Conservation (phyloP, 1,140 invertebrate genomes). For the Ganaspis sp. region DNA sequence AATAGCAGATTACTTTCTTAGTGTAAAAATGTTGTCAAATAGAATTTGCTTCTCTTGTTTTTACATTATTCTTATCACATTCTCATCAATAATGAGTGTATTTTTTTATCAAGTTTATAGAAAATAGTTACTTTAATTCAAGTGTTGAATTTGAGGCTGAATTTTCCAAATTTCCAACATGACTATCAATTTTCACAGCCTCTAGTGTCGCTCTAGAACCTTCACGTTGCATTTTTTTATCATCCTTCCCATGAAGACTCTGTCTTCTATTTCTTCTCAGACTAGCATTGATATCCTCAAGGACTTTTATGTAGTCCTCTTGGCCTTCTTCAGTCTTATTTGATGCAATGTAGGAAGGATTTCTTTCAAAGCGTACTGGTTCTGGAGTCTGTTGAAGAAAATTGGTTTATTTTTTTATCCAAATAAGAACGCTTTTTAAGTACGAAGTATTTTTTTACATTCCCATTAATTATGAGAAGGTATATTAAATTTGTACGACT, state of each 20-base stretch:
- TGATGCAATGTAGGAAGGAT: neutral
- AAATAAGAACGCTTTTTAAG: too few relatives aligned
- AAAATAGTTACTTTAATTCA: slow-evolving; percentile 44
- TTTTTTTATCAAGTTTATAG: too few relatives aligned
- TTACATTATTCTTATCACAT: too few relatives aligned
- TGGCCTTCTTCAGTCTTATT: slow-evolving; percentile 16
- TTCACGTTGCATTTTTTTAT: slow-evolving; percentile 50
- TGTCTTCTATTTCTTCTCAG: slow-evolving; percentile 47
- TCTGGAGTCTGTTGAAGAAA: slow-evolving; percentile 29
- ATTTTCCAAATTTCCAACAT: slow-evolving; percentile 49
- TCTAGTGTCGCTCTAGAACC: slow-evolving; percentile 49
- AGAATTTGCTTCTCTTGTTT: too few relatives aligned
- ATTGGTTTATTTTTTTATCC: too few relatives aligned
- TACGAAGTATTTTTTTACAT: too few relatives aligned
- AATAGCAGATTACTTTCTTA: too few relatives aligned
- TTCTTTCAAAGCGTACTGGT: neutral
- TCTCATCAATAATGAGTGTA: too few relatives aligned
- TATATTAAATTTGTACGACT: too few relatives aligned
- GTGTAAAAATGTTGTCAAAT: too few relatives aligned
- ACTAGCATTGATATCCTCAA: slow-evolving; percentile 59
- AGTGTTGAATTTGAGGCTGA: slow-evolving; percentile 54
- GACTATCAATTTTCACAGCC: slow-evolving; percentile 52
- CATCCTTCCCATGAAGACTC: slow-evolving; percentile 46
- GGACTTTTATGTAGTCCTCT: slow-evolving; percentile 57
- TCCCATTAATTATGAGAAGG: too few relatives aligned